phyloP scores from a whole-genome alignment of 30 jellyfish, hydroid and myxozoan genomes.

The Sanderia malayensis region DNA sequence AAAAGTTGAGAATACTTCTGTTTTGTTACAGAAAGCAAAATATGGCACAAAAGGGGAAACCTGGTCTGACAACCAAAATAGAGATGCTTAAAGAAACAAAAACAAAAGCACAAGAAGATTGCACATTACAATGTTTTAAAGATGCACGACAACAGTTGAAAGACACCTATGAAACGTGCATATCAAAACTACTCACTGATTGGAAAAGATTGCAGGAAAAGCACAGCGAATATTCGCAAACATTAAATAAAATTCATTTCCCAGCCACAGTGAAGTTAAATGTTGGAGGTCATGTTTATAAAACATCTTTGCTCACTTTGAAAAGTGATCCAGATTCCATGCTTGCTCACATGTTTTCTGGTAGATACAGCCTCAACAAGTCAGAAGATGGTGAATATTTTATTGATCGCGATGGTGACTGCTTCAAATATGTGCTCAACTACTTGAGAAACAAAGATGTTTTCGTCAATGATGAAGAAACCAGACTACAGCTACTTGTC shows the following conservation, averaged over 20 bases:
- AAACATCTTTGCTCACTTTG: conserved; percentile 4
- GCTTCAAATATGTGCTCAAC: conserved; percentile 3
- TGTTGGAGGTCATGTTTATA: conserved; percentile 13
- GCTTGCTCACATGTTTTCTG: conserved; percentile 24
- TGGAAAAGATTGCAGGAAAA: neutral
- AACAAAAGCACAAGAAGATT: too few relatives aligned
- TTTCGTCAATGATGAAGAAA: neutral
- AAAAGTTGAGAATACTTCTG: too few relatives aligned
- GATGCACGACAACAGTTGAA: too few relatives aligned
- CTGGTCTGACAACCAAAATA: too few relatives aligned
- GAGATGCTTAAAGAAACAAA: too few relatives aligned
- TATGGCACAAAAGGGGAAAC: too few relatives aligned
- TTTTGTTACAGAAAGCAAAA: too few relatives aligned
- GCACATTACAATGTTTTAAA: too few relatives aligned
- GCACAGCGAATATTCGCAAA: neutral
- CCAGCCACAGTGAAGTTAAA: conserved; percentile 1
- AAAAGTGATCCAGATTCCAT: neutral
- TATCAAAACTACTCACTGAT: neutral
- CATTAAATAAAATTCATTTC: neutral
- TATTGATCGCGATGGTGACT: conserved; percentile 16
- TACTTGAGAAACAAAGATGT: neutral
- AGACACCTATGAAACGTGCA: neutral
- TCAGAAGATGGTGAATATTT: conserved; percentile 10
- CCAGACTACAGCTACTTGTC: neutral
- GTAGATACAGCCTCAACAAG: neutral